A percentile compares a stretch with the other conserved stretches of the same genome.
These are phyloP conservation scores for Heliangelus exortis DNA, from an alignment of 2,797 vertebrate genomes.

Conservation along the genomic window DNA sequence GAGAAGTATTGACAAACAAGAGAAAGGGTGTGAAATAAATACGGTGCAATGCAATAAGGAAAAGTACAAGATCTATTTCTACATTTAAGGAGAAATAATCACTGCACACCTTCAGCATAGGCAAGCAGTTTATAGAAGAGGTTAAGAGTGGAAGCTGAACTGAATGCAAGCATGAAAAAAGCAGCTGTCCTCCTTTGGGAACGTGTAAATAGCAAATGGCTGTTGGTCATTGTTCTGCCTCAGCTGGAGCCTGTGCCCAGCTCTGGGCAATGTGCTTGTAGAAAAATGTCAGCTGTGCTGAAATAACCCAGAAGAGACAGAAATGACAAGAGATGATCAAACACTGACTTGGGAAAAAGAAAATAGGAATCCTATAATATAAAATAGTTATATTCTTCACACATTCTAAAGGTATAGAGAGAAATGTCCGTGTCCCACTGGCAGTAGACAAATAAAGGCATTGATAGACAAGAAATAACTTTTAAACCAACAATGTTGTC, in stretches of 20 bases:
- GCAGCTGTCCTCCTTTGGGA: background rate
- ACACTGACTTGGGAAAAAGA: background rate
- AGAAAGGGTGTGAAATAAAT: constrained; percentile 24
- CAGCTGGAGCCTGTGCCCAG: background rate
- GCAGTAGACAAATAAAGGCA: background rate
- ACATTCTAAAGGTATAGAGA: background rate
- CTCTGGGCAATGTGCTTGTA: background rate
- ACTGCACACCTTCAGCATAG: background rate
- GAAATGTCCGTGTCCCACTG: background rate
- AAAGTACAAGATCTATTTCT: background rate
- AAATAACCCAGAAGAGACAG: background rate
- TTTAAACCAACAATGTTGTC: background rate
- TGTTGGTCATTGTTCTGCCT: background rate
- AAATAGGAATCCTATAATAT: background rate
- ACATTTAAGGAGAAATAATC: constrained; percentile 9
- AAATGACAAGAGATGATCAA: background rate
- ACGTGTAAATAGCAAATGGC: background rate
- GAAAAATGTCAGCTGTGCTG: background rate
- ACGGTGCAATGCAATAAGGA: background rate
- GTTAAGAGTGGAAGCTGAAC: background rate
- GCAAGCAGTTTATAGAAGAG: background rate
- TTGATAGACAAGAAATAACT: background rate
- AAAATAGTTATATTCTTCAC: background rate
- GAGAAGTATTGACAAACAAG: constrained; percentile 6
- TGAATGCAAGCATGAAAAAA: background rate